Evolutionary conservation across 2,113 vertebrate genomes (phyloP).

Genomic region (Budorcas taxicolor): DNA sequence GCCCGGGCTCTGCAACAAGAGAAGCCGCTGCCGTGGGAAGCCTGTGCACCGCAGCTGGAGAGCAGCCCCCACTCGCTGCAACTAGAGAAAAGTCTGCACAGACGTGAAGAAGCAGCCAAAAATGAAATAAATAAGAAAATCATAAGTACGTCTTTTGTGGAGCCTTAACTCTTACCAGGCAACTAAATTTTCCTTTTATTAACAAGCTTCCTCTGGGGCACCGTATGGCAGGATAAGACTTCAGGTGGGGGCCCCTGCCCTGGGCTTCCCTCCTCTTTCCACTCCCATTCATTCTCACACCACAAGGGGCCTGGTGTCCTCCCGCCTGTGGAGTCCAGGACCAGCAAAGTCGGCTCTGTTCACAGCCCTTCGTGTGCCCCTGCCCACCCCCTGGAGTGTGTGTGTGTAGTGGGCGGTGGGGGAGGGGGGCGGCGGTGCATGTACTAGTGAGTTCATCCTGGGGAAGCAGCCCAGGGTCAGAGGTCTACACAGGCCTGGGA

Average conservation of each 20-base stretch:
- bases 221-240: not conserved
- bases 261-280: not conserved
- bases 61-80: not conserved
- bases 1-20: not conserved
- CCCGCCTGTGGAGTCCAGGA: not conserved
- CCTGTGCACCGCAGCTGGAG: rapidly evolving
- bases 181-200: not conserved
- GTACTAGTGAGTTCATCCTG: not conserved
- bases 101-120: not conserved
- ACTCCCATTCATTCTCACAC: not conserved
- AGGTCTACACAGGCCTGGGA: not conserved
- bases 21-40: rapidly evolving
- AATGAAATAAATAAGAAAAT: not conserved
- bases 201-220: not conserved
- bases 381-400: not conserved
- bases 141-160: not conserved
- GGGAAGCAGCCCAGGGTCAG: not conserved
- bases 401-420: rapidly evolving
- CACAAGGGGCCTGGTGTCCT: too few species aligned
- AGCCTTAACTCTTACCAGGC: not conserved
- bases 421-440: rapidly evolving
- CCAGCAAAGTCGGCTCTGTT: not conserved
- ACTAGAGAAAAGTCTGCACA: not conserved
- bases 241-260: not conserved
- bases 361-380: not conserved